Conservation (phyloP, 2,797 vertebrate species). For the Urosaurus nigricauda region DNA sequence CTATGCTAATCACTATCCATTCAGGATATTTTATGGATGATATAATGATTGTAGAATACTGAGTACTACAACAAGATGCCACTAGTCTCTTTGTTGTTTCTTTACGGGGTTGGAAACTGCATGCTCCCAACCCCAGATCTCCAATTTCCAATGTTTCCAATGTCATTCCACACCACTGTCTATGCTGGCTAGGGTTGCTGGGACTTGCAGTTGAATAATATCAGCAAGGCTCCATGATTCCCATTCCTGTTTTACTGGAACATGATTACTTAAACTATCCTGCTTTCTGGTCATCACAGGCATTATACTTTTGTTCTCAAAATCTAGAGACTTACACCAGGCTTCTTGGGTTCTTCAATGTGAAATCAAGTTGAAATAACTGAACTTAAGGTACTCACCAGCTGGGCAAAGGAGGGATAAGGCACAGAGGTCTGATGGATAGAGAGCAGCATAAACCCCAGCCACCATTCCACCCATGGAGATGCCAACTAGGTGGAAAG, state of each 20-base stretch:
- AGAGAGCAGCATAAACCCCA: conserved; percentile 88
- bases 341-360: background rate
- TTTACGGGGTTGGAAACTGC: too few species aligned
- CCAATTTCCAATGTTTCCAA: too few species aligned
- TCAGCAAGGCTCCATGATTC: too few species aligned
- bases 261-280: too few species aligned
- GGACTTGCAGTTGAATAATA: too few species aligned
- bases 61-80: background rate
- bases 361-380: background rate
- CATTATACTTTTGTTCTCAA: too few species aligned
- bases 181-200: too few species aligned
- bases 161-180: too few species aligned
- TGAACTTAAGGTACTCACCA: conserved; percentile 78
- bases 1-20: background rate
- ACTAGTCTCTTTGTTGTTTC: too few species aligned
- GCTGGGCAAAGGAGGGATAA: conserved; percentile 89
- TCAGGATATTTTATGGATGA: background rate
- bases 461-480: conserved; percentile 92
- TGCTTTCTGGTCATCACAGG: too few species aligned
- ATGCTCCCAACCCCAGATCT: too few species aligned
- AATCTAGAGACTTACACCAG: background rate
- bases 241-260: too few species aligned
- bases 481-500: conserved; percentile 89
- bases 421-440: conserved; percentile 86
- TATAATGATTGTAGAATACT: background rate